Conservation (phyloP, 2,888 invertebrate species). For the Cryptophagus acutangulus region DNA sequence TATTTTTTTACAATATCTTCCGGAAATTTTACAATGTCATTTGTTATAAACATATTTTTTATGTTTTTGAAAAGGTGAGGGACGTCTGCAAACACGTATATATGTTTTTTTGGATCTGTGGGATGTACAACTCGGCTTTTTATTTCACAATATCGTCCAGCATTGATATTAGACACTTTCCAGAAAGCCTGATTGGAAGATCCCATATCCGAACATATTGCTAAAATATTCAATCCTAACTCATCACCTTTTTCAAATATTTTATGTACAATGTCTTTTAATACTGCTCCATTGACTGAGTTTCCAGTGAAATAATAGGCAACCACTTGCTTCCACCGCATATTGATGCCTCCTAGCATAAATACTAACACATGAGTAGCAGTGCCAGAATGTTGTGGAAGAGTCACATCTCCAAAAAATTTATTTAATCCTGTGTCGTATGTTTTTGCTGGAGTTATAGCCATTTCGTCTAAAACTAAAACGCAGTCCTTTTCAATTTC, state of each 20-base stretch:
- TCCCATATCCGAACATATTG: conserved; percentile 31
- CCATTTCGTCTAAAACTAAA: conserved; percentile 23
- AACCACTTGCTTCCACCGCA: conserved; percentile 32
- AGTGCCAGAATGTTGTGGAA: conserved; percentile 19
- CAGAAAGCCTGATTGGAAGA: conserved; percentile 28
- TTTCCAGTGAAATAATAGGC: conserved; percentile 30
- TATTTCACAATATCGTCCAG: conserved; percentile 12
- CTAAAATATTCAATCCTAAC: conserved; percentile 20
- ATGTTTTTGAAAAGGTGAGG: conserved; percentile 25
- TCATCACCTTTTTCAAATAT: conserved; percentile 21
- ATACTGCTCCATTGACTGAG: conserved; percentile 21
- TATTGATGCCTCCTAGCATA: conserved; percentile 29
- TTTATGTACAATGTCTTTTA: conserved; percentile 18
- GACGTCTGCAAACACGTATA: conserved; percentile 21
- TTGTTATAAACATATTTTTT: conserved; percentile 20
- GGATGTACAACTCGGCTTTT: conserved; percentile 20
- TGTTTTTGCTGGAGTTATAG: conserved; percentile 19
- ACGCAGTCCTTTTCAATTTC: conserved; percentile 17
- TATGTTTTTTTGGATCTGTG: conserved; percentile 11
- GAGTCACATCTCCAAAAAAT: conserved; percentile 20
- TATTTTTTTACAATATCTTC: conserved; percentile 14
- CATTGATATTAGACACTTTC: conserved; percentile 22
- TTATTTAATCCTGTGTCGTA: conserved; percentile 15
- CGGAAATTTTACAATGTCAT: conserved; percentile 19
- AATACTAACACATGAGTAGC: conserved; percentile 32